Conservation (phyloP, 2,113 vertebrate genomes). For the Lampris megalopsis region DNA sequence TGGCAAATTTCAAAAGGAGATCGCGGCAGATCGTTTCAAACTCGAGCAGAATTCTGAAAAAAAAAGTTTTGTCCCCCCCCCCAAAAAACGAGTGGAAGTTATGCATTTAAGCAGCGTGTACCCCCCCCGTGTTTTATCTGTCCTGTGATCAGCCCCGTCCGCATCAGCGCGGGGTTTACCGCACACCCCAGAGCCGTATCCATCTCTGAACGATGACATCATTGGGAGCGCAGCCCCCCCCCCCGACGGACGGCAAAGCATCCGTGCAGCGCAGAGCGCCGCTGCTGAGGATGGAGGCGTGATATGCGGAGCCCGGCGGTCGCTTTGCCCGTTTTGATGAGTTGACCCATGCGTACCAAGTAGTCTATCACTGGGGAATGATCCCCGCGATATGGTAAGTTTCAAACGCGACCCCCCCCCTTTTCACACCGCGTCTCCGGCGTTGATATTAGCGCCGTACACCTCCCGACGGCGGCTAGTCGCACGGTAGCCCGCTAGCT, state of each 20-base stretch:
- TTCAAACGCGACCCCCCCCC: neutral
- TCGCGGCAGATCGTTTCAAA: no score
- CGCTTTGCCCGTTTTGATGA: constrained; percentile 56
- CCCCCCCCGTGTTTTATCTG: no score
- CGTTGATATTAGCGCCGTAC: constrained; percentile 33
- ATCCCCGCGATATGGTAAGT: constrained; percentile 80
- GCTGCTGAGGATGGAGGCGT: constrained; percentile 59
- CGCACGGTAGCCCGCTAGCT: constrained; percentile 59
- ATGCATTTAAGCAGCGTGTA: no score
- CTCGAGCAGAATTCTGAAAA: no score
- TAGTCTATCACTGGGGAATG: constrained; percentile 69
- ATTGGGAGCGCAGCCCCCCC: constrained; percentile 50
- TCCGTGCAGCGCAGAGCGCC: constrained; percentile 39
- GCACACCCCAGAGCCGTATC: neutral
- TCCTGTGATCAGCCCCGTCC: no score
- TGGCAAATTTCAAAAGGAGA: neutral
- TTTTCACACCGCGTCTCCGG: neutral
- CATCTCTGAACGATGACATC: constrained; percentile 65
- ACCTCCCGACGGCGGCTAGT: constrained; percentile 60
- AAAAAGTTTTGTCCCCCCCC: no score
- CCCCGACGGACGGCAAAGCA: neutral
- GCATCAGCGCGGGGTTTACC: no score
- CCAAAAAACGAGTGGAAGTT: no score
- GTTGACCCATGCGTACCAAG: constrained; percentile 76
- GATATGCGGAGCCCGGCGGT: constrained; percentile 59